Base-by-base conservation (phyloP, 2,113 vertebrate species). In the Oreochromis spilurus region DNA sequence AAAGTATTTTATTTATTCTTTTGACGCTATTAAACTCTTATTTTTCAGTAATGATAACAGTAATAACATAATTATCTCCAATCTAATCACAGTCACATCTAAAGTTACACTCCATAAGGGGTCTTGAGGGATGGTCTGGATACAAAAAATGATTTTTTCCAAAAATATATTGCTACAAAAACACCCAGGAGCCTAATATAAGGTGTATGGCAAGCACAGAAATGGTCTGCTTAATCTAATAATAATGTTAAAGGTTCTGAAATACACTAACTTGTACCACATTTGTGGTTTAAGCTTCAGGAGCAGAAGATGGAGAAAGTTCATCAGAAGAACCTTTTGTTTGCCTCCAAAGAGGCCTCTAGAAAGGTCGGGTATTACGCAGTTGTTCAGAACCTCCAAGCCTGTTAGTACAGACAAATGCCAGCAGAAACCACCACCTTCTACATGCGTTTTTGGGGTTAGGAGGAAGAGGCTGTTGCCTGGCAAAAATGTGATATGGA, bases 191-290 rank as follows among this genome's bases (percentile, higher is more conserved):
- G 57, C 50, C 17, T 82, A 53, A 10, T 53, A 45, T 7, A 45
- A 16, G 52, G n/a, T 62, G 19, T 81, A 70, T 83, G 84, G 84
- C 81, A 88, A 65, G 87, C 54, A n/a, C 36, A 80, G 57, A 57
- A 31, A 92, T 88, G 57, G 81, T 65, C 80, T 9, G 3, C 81
- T 93, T 54, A 78, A 54, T 87, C 45, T 3, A 85, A 72, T 79
- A 78, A 84, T 93, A 85, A 62, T 62, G 58, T 62, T 62, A 62
- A 62, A 86, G 82, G 65, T 55, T 55, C 36, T 16, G n/a, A 80
- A 50, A 81, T 26, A 31, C 14, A 21, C 65, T 52, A 0, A 86
- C 81, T 1, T 81, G 16, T 6, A 77, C 24, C 29, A 34, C 79
- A 87, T 87, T 16, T 83, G 12, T 54, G 58, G 7, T 84, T 58